Percentiles rank a stretch among this genome's conserved stretches.
These are phyloP conservation scores for Ectobius pallidus DNA, from an alignment of 2,888 invertebrate genomes.

Conservation along the genomic window DNA sequence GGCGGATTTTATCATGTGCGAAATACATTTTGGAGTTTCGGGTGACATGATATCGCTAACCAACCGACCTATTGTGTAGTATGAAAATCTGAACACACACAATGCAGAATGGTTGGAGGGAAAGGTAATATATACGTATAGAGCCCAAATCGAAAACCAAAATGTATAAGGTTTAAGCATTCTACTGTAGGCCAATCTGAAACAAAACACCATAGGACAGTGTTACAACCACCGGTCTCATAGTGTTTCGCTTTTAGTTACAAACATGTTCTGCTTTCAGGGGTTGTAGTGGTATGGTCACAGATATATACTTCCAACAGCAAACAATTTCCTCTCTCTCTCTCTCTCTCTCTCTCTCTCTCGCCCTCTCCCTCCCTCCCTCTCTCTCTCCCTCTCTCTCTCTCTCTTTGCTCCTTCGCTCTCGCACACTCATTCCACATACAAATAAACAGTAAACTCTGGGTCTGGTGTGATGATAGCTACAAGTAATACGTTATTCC, in stretches of 20 bases:
- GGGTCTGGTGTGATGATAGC: conserved; percentile 3
- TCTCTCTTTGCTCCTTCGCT: no score
- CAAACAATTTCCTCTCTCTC: conserved; percentile 6
- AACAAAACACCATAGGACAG: background rate
- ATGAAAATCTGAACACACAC: background rate
- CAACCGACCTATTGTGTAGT: background rate
- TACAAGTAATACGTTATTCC: conserved; percentile 35
- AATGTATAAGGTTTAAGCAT: background rate
- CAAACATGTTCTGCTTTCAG: background rate
- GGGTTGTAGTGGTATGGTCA: conserved; percentile 1
- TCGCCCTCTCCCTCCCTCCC: background rate
- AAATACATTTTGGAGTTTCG: no score
- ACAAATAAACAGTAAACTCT: conserved; percentile 19
- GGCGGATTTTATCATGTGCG: no score
- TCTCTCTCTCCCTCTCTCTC: no score
- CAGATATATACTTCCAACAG: background rate
- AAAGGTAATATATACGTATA: conserved; percentile 1
- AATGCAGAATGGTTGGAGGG: background rate
- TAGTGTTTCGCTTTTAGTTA: background rate
- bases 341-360: background rate
- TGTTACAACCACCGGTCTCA: background rate
- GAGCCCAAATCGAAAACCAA: background rate
- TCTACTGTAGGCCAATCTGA: background rate
- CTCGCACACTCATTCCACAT: background rate
- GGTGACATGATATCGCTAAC: no score